These are phyloP conservation scores for Copsychus sechellarum DNA, from an alignment of 2,113 vertebrate genomes.

Conservation along the genomic window DNA sequence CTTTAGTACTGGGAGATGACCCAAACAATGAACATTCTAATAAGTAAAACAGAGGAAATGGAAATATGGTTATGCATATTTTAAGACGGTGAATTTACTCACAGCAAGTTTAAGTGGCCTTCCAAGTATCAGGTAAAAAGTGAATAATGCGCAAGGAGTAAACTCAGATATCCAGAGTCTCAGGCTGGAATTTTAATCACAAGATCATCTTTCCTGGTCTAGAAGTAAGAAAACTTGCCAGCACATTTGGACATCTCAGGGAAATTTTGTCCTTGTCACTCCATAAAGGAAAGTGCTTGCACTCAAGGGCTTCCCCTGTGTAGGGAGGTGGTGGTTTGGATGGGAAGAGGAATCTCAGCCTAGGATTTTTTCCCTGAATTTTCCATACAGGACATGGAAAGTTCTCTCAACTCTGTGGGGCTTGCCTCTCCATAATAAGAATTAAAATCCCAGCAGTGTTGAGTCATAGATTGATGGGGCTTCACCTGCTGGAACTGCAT, in stretches of 20 bases:
- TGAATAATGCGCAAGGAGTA: background rate
- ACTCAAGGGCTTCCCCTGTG: background rate
- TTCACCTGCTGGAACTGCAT: background rate
- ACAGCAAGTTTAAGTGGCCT: background rate
- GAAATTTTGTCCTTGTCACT: background rate
- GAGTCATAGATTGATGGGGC: background rate
- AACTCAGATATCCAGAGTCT: background rate
- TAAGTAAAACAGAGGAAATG: background rate
- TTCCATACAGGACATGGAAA: background rate
- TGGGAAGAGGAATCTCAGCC: background rate
- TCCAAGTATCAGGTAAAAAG: background rate
- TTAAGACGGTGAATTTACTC: background rate
- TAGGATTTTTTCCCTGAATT: background rate
- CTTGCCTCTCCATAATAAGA: background rate
- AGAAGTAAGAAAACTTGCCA: background rate
- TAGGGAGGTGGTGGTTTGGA: background rate
- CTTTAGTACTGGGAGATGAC: background rate
- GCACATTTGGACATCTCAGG: background rate
- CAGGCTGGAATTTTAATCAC: background rate
- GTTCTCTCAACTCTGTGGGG: fast-evolving
- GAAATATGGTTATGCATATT: background rate
- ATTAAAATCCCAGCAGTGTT: background rate
- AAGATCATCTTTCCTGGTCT: background rate
- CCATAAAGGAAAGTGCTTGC: background rate
- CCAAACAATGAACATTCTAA: background rate